Evolutionary conservation across 1,140 invertebrate species (phyloP).

Genomic region (Tenebrio molitor): DNA sequence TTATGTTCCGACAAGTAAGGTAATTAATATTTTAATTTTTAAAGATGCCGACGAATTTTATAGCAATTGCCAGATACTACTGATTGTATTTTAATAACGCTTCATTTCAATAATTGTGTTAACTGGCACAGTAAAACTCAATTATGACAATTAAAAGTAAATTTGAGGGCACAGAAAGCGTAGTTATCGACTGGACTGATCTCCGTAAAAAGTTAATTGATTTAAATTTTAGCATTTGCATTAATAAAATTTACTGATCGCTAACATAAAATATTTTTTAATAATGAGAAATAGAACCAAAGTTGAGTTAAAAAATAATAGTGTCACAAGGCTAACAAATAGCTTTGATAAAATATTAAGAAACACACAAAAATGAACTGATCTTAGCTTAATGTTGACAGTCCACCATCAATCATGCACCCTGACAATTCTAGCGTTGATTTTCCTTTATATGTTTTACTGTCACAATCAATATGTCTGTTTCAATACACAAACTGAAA

Average conservation of each 20-base stretch:
- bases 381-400: too few species aligned
- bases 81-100: too few species aligned
- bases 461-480: constrained; percentile 12
- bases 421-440: background rate
- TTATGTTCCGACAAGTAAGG: too few species aligned
- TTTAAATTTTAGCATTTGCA: background rate
- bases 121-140: background rate
- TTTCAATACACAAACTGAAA: background rate
- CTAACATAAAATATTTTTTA: background rate
- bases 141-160: too few species aligned
- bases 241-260: background rate
- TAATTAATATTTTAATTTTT: too few species aligned
- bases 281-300: background rate
- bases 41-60: too few species aligned
- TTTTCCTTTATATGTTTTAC: constrained; percentile 4
- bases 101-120: too few species aligned
- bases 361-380: too few species aligned
- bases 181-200: background rate
- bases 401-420: constrained; percentile 7
- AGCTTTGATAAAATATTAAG: too few species aligned
- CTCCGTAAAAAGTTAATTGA: background rate
- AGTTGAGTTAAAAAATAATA: background rate
- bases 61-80: too few species aligned
- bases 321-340: too few species aligned
- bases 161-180: background rate